These are phyloP conservation scores for Pseudopleuronectes americanus DNA, from an alignment of 2,797 vertebrate species.

Conservation along the genomic window DNA sequence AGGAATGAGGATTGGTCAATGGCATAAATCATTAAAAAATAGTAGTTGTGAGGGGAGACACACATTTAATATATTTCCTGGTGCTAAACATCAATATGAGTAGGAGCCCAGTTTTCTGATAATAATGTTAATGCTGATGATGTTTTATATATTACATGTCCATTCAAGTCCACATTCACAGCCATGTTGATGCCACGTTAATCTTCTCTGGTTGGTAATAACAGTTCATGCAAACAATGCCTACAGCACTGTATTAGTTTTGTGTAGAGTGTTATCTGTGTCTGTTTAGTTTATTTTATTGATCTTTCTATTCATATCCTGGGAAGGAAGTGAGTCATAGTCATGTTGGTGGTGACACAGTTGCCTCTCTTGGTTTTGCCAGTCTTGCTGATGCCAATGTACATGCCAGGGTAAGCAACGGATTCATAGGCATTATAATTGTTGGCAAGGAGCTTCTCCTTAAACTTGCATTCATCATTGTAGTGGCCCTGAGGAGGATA, in stretches of 20 bases:
- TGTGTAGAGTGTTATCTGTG: not conserved
- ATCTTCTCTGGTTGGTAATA: not conserved
- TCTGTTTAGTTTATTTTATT: not conserved
- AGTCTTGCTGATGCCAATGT: constrained; percentile 92
- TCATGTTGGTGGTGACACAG: constrained; percentile 91
- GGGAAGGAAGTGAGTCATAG: constrained; percentile 95
- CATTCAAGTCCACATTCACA: too few relatives aligned
- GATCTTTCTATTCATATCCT: constrained; percentile 84
- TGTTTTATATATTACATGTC: too few relatives aligned
- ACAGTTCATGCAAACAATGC: too few relatives aligned
- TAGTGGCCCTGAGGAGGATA: constrained; percentile 83
- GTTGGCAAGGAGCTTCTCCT: constrained; percentile 92
- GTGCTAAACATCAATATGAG: too few relatives aligned
- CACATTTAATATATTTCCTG: too few relatives aligned
- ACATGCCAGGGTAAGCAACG: constrained; percentile 87
- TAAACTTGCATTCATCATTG: constrained; percentile 93
- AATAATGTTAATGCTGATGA: too few relatives aligned
- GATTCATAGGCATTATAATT: constrained; percentile 97
- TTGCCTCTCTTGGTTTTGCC: constrained; percentile 95
- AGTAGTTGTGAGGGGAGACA: too few relatives aligned
- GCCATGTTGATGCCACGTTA: too few relatives aligned
- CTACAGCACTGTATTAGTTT: not conserved
- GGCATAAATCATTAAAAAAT: too few relatives aligned
- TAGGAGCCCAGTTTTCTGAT: too few relatives aligned
- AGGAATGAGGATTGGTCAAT: too few relatives aligned